Base-by-base conservation (phyloP, 1,140 invertebrate genomes). In the Stegodyphus dumicola region DNA sequence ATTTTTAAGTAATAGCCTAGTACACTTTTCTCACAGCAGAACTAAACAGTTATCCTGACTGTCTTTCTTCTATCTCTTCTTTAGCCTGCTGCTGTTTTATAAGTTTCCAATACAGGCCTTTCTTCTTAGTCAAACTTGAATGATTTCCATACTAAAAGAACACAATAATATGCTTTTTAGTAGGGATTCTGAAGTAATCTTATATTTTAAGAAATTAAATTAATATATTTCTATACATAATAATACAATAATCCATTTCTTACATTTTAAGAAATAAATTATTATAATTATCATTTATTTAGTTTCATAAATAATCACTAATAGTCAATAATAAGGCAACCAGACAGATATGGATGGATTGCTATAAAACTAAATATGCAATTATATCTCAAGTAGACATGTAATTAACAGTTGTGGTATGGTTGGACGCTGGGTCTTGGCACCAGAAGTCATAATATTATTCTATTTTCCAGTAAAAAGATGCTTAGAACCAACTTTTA, bases 21-120 rank as follows among this genome's bases (percentile, higher is more conserved):
- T 33, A 3, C 33, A 33, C 33, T 33, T 33, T n/a, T 33, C 33
- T 3, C 33, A 33, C 33, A 33, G 3, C 1, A 33, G 33, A 33
- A 33, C 33, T 33, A 33, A 33, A 60, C 15, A 60, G 15, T 60
- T 15, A 60, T 60, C 56, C 56, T 67, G n/a, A 17, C 18, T n/a
- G 66, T 70, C 33, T 64, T 81, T 81, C 78, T 18, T 83, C 56
- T 10, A 60, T 60, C 9, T 10, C 81, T 66, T 83, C 71, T 17
- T 85, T 70, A 3, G 53, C 53, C 7, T 92, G 90, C 87, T 95
- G 94, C 88, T 95, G 92, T 87, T 92, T 92, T 53, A 94, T 93
- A 83, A 95, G 90, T 77, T 93, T 92, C 91, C 93, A 94, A 90
- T 95, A 95, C 67, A 93, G 90, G 7, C 94, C 94, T 89, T 92